Evolutionary conservation across 2,113 vertebrate genomes (phyloP), one percentile per base, ranked within the genome.

Genomic region (Stegastes partitus): DNA sequence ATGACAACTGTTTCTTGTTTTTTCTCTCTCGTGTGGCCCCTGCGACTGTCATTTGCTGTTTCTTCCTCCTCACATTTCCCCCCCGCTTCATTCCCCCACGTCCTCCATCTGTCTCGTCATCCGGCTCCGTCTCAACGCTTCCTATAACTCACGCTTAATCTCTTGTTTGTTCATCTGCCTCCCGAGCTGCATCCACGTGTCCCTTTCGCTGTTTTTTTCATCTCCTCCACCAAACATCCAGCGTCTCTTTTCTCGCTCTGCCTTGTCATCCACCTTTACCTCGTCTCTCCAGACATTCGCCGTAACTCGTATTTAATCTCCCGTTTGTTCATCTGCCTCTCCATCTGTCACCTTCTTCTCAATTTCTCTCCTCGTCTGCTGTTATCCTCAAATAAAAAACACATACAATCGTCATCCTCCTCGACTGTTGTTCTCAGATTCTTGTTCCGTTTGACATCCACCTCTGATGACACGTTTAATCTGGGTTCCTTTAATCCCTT

Each of bases 91-190:
- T 73, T 81, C n/a, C n/a, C n/a, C n/a, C n/a, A n/a, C n/a, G n/a
- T n/a, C n/a, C n/a, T n/a, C 68, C 64, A n/a, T 77, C 77, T 69
- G 64, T 80, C 72, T 82, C 22, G 0, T 85, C 68, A 26, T 67
- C 44, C 15, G 39, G 56, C 26, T 70, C 49, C 68, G 71, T 86
- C 63, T 51, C 50, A 65, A 71, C 71, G 72, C 83, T 88, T 70
- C 23, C 66, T 84, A 65, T 68, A 69, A 83, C 73, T 74, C 56
- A 50, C 53, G 65, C 25, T 67, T 84, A 78, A 86, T 85, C 84
- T 75, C 50, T 50, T 84, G 53, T 87, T 86, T 89, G 51, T 82
- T 85, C 72, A 56, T 75, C 68, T 79, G 34, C 14, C 66, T 82
- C 72, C 68, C 55, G 2, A 25, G 47, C 50, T 63, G 55, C 21